Evolutionary conservation across 2,888 invertebrate species (phyloP).

Genomic region (Tetrapedia diversipes): DNA sequence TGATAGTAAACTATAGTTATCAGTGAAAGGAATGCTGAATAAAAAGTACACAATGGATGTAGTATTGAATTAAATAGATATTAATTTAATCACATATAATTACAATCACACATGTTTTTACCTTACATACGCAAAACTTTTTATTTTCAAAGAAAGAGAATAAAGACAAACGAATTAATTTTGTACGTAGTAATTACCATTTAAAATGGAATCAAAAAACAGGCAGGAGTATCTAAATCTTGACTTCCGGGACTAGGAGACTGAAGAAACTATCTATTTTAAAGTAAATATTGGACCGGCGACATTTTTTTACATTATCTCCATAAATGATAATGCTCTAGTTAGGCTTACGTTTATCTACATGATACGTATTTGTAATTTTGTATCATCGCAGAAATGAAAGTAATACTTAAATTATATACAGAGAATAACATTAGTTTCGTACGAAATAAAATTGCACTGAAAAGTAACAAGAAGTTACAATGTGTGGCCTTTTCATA

Average conservation of each 20-base stretch:
- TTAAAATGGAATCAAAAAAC: constrained; percentile 15
- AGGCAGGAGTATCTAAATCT: constrained; percentile 30
- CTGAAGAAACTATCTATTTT: constrained; percentile 38
- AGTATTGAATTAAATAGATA: constrained; percentile 75
- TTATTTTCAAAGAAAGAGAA: constrained; percentile 37
- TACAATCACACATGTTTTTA: constrained; percentile 79
- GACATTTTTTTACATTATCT: neutral
- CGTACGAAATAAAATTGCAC: constrained; percentile 15
- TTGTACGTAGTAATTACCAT: constrained; percentile 22
- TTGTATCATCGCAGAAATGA: constrained; percentile 2
- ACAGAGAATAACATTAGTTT: constrained; percentile 24
- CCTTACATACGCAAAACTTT: constrained; percentile 63
- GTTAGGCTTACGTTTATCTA: neutral
- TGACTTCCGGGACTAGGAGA: constrained; percentile 56
- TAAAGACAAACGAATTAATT: constrained; percentile 24
- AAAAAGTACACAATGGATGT: neutral
- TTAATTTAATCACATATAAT: constrained; percentile 78
- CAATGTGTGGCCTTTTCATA: constrained; percentile 6
- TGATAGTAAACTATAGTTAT: neutral
- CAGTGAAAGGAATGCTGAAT: neutral
- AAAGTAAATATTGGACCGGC: constrained; percentile 1
- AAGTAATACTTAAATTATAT: constrained; percentile 20
- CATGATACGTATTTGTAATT: constrained; percentile 3
- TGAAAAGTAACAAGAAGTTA: constrained; percentile 32
- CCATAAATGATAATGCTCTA: neutral